Conservation (phyloP, 1,140 invertebrate species). For the Drosophila malerkotliana region DNA sequence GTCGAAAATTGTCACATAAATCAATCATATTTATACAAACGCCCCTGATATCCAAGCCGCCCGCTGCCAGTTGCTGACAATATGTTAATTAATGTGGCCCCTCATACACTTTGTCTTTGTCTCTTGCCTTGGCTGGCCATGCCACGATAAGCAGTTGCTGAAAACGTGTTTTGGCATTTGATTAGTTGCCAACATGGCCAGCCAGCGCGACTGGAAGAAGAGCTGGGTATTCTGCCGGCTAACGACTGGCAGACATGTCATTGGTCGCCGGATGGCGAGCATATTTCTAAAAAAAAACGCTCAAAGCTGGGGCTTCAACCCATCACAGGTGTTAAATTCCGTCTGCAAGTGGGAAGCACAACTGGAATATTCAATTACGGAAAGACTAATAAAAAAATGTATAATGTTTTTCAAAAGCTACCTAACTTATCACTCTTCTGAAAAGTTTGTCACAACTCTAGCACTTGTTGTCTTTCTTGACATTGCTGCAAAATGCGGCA, state of each 20-base stretch:
- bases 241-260: slow-evolving; percentile 38
- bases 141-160: slow-evolving; percentile 56
- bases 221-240: slow-evolving; percentile 7
- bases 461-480: slow-evolving; percentile 19
- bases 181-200: slow-evolving; percentile 55
- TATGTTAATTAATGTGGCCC: slow-evolving; percentile 60
- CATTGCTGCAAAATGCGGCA: slow-evolving; percentile 56
- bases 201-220: slow-evolving; percentile 7
- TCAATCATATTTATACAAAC: slow-evolving; percentile 83
- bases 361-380: slow-evolving; percentile 32
- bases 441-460: slow-evolving; percentile 5
- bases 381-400: background rate
- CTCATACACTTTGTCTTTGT: slow-evolving; percentile 14
- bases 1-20: slow-evolving; percentile 83
- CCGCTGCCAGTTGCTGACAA: slow-evolving; percentile 44
- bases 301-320: background rate
- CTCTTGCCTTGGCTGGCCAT: slow-evolving; percentile 14
- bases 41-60: slow-evolving; percentile 69
- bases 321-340: slow-evolving; percentile 43
- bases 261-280: slow-evolving; percentile 31
- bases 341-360: slow-evolving; percentile 4
- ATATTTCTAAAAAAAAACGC: background rate
- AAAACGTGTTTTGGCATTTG: slow-evolving; percentile 81
- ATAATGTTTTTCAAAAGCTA: background rate
- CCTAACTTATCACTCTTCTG: background rate